Evolutionary conservation across 2,797 vertebrate species (phyloP).

Genomic region (Cryptoprocta ferox): DNA sequence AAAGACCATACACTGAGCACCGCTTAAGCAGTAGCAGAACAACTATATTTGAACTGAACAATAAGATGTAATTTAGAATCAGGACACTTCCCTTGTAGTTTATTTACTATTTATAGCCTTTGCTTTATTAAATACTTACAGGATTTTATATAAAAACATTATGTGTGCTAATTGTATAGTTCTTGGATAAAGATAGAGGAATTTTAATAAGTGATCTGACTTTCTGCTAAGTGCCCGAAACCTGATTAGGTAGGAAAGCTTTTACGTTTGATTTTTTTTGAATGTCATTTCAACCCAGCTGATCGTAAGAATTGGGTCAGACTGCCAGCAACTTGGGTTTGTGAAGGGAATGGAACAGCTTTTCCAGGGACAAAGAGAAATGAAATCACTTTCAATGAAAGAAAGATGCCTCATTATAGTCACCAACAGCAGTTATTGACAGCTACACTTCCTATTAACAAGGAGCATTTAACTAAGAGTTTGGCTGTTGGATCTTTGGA

Average conservation of each 20-base stretch:
- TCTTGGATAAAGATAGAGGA: constrained; percentile 69
- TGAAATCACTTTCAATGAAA: constrained; percentile 96
- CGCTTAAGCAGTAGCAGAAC: constrained; percentile 61
- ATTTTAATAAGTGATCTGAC: constrained; percentile 71
- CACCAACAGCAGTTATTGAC: constrained; percentile 91
- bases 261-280: constrained; percentile 75
- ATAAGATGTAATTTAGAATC: constrained; percentile 63
- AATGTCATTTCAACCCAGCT: constrained; percentile 84
- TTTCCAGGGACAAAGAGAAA: constrained; percentile 92
- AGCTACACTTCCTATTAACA: constrained; percentile 92
- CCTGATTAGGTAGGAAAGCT: constrained; percentile 75
- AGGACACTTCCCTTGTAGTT: background rate
- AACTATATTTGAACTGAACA: constrained; percentile 72
- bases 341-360: constrained; percentile 87
- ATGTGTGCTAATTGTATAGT: constrained; percentile 61
- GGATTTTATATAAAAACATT: constrained; percentile 66
- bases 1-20: constrained; percentile 40
- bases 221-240: constrained; percentile 77
- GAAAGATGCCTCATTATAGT: constrained; percentile 93
- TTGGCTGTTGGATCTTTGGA: constrained; percentile 93
- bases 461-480: constrained; percentile 93
- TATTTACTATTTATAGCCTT: constrained; percentile 55
- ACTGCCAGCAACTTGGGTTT: constrained; percentile 84
- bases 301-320: constrained; percentile 87
- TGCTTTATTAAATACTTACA: constrained; percentile 65